Percentiles rank a stretch among this genome's conserved stretches.
Conservation (phyloP, 2,888 invertebrate species). For the Anodontia alba region DNA sequence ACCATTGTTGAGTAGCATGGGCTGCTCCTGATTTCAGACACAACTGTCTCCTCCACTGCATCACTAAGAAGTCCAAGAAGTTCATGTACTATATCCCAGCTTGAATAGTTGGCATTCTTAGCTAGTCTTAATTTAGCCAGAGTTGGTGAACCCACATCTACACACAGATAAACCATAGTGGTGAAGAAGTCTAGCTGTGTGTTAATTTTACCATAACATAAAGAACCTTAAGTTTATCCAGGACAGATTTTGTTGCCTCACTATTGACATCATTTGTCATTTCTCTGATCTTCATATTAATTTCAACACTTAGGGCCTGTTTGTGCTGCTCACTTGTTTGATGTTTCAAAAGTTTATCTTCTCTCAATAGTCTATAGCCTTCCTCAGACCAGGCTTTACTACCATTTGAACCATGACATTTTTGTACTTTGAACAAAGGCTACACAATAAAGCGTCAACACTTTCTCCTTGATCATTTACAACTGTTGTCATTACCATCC, state of each 20-base stretch:
- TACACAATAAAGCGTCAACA: too few relatives aligned
- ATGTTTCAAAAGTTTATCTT: too few relatives aligned
- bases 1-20: slow-evolving; percentile 36
- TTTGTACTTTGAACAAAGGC: too few relatives aligned
- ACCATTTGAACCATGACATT: too few relatives aligned
- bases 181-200: slow-evolving; percentile 25
- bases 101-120: slow-evolving; percentile 36
- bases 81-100: slow-evolving; percentile 46
- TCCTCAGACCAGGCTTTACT: too few relatives aligned
- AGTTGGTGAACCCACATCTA: slow-evolving; percentile 26
- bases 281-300: too few relatives aligned
- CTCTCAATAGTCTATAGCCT: too few relatives aligned
- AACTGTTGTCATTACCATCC: too few relatives aligned
- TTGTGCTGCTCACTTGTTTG: too few relatives aligned
- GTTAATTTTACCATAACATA: slow-evolving; percentile 24
- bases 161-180: slow-evolving; percentile 30
- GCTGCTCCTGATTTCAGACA: slow-evolving; percentile 12
- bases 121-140: slow-evolving; percentile 26
- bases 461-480: too few relatives aligned
- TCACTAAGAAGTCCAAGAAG: slow-evolving; percentile 25
- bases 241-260: slow-evolving; percentile 9
- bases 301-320: too few relatives aligned
- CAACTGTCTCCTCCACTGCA: slow-evolving; percentile 22
- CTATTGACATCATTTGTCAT: slow-evolving; percentile 4
- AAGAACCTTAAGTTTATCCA: slow-evolving; percentile 33